A percentile compares a stretch with the other conserved stretches of the same genome.
Evolutionary conservation across 1,140 invertebrate genomes (phyloP).

Genomic region (Aphaenogaster rudis): DNA sequence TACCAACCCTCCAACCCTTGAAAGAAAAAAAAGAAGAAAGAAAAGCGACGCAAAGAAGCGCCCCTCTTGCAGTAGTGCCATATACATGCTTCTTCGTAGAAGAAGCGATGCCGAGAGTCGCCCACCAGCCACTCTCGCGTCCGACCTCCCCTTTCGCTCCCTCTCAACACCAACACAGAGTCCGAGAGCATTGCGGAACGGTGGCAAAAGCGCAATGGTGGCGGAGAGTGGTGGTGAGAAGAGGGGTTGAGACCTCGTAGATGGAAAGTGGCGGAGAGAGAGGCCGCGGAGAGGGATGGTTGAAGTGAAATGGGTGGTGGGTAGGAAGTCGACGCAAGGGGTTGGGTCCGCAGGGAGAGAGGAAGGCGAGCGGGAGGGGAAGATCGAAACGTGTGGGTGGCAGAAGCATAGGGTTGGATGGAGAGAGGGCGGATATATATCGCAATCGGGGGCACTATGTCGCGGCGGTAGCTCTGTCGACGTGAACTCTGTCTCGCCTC

Average conservation of each 20-base stretch:
- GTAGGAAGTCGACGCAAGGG: slow-evolving; percentile 54
- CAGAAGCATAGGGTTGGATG: slow-evolving; percentile 79
- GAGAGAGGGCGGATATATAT: slow-evolving; percentile 79
- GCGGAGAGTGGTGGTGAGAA: slow-evolving; percentile 64
- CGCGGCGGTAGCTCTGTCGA: slow-evolving; percentile 77
- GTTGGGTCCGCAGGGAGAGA: slow-evolving; percentile 20
- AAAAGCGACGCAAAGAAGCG: slow-evolving; percentile 57
- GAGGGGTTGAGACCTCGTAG: slow-evolving; percentile 61
- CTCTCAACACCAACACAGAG: slow-evolving; percentile 48
- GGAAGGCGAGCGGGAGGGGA: neutral
- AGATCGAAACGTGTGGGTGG: slow-evolving; percentile 76
- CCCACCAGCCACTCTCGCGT: slow-evolving; percentile 52
- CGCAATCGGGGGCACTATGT: slow-evolving; percentile 83
- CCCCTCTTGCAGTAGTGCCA: slow-evolving; percentile 23
- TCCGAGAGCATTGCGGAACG: slow-evolving; percentile 75
- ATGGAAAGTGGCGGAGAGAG: slow-evolving; percentile 63
- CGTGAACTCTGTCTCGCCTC: slow-evolving; percentile 65
- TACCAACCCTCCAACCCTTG: slow-evolving; percentile 8
- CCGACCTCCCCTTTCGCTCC: slow-evolving; percentile 24
- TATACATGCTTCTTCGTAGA: slow-evolving; percentile 70
- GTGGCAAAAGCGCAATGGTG: slow-evolving; percentile 76
- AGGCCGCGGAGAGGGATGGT: slow-evolving; percentile 53
- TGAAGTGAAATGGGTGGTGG: slow-evolving; percentile 56
- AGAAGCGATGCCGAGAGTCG: slow-evolving; percentile 73
- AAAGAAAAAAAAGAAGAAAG: slow-evolving; percentile 21